Base-by-base conservation (phyloP, 37 sponge, comb jelly and placozoan species). In the Geodia barretti region DNA sequence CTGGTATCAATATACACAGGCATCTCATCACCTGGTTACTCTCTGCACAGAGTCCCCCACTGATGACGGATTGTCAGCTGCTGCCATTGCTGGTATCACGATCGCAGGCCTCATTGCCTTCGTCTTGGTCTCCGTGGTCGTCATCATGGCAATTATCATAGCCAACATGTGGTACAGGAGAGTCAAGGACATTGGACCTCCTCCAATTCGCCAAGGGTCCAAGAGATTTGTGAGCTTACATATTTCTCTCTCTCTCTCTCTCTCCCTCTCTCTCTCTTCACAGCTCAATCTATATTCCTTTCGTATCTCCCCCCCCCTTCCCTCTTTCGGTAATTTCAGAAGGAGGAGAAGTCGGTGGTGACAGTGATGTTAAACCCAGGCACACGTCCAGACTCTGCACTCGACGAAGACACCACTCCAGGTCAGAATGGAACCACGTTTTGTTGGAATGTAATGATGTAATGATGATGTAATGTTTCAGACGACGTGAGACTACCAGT, bases 161-260 rank as follows among this genome's bases (percentile, higher is more conserved):
- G 23, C 24, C 8, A 19, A 70, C 40, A 39, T 83, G 32, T 9
- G 77, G 40, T 83, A 41, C 32, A 35, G 32, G 73, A 72, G 73
- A 40, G 43, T 20, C 24, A 62, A 42, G 40, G 47, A 74, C 47
- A 1, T 34, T 20, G 62, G 68, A 30, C 89, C 79, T n/a, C 88
- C 88, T 14, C 83, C 88, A 1, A 64, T 63, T 34, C 64, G 90
- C 37, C 64, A 78, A 26, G 89, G 89, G 26, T 89, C 89, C 34
- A 40, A 83, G 35, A 72, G 89, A 74, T 68, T 89, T 62, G 87
- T 87, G 24, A 80, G 81, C 30, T 37, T n/a, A 21, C 20, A 32
- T 3, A 33, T 26, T 5, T n/a, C n/a, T n/a, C n/a, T n/a, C n/a
- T n/a, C n/a, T n/a, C n/a, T n/a, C n/a, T n/a, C 67, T 14, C 33